phyloP scores from a whole-genome alignment of 2,888 invertebrate species.

The Drosophila setosimentum region DNA sequence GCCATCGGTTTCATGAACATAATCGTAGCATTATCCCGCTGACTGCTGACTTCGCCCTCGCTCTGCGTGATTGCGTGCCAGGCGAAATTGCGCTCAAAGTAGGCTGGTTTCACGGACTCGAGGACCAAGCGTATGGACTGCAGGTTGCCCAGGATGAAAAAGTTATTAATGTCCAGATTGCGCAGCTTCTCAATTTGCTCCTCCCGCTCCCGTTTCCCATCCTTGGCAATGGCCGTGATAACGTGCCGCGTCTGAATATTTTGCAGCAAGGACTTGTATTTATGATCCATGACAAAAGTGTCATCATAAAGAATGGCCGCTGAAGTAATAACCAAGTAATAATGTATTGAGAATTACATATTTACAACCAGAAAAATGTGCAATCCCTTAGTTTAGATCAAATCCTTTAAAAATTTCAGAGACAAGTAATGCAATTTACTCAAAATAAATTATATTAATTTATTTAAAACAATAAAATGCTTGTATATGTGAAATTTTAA shows the following conservation, averaged over 20 bases:
- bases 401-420: no score
- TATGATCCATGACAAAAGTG: conserved; percentile 96
- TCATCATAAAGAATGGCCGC: conserved; percentile 95
- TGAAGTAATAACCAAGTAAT: background rate
- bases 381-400: no score
- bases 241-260: conserved; percentile 96
- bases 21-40: conserved; percentile 91
- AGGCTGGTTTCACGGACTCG: conserved; percentile 89
- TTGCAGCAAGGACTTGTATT: conserved; percentile 95
- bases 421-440: no score
- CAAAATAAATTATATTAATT: no score
- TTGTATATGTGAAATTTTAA: no score
- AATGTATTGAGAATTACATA: background rate
- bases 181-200: conserved; percentile 90
- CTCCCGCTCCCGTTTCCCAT: conserved; percentile 86
- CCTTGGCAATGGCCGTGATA: conserved; percentile 89
- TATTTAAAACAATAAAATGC: no score
- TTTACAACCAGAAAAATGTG: no score
- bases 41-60: conserved; percentile 90
- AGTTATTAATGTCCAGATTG: conserved; percentile 94
- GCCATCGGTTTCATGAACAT: conserved; percentile 91
- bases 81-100: conserved; percentile 93
- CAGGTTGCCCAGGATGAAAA: conserved; percentile 92
- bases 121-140: conserved; percentile 90
- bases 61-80: conserved; percentile 94